These are phyloP conservation scores for Cryptoprocta ferox DNA, from an alignment of 2,797 vertebrate genomes.

Conservation along the genomic window DNA sequence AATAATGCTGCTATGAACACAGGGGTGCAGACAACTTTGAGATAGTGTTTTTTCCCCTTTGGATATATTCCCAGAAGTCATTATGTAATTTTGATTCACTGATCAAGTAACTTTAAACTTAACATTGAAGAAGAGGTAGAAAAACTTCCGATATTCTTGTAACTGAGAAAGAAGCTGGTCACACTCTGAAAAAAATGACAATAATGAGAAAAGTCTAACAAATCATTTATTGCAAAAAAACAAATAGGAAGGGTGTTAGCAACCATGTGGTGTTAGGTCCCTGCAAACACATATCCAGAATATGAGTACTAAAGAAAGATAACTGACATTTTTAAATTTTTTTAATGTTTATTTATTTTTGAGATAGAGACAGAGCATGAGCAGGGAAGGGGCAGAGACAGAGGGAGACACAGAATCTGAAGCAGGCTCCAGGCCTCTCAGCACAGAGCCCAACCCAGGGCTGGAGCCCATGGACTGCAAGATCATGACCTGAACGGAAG, in stretches of 20 bases:
- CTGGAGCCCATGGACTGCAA: too few species aligned
- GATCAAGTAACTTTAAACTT: background rate
- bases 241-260: background rate
- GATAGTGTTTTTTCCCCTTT: background rate
- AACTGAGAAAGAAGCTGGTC: background rate
- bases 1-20: background rate
- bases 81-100: background rate
- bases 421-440: too few species aligned
- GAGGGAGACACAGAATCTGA: too few species aligned
- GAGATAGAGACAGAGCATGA: too few species aligned
- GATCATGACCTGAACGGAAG: too few species aligned
- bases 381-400: too few species aligned
- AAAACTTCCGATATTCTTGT: background rate
- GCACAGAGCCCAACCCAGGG: too few species aligned
- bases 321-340: background rate
- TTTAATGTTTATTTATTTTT: too few species aligned
- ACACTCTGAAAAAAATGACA: background rate
- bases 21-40: background rate
- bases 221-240: constrained; percentile 5
- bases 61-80: background rate
- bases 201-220: background rate
- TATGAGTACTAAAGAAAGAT: background rate
- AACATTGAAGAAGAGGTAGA: background rate
- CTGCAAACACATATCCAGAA: background rate
- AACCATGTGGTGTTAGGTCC: background rate